Conservation (phyloP, 1,140 invertebrate genomes). For the Adoxophyes honmai region DNA sequence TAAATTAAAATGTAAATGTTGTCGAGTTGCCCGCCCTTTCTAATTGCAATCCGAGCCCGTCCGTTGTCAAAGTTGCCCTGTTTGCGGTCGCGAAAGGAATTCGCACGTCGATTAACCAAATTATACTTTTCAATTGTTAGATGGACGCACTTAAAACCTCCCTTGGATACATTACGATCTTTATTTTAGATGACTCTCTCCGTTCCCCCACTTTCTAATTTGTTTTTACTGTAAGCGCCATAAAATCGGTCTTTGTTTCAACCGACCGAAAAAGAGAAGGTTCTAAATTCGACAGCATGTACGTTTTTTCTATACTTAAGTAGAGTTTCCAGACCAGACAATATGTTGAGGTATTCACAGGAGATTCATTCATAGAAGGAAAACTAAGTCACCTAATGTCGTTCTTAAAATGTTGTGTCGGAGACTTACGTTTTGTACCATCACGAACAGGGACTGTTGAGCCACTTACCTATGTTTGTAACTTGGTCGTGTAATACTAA, state of each 20-base stretch:
- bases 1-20: constrained; percentile 76
- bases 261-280: background rate
- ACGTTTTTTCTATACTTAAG: background rate
- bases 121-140: constrained; percentile 21
- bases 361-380: no score
- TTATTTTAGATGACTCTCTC: background rate
- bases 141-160: background rate
- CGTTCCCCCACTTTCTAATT: background rate
- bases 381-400: no score
- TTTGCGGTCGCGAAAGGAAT: constrained; percentile 19
- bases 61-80: constrained; percentile 50
- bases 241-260: no score
- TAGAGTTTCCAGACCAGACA: no score
- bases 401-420: no score
- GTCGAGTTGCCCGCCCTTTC: constrained; percentile 47
- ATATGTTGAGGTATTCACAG: no score
- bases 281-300: background rate
- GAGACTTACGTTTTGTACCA: no score
- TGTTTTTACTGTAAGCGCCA: no score
- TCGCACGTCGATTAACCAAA: constrained; percentile 18
- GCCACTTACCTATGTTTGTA: no score
- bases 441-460: no score
- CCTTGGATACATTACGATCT: background rate
- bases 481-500: no score
- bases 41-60: constrained; percentile 58